Evolutionary conservation across 1,140 invertebrate species (phyloP).

Genomic region (Apocrypta bakeri): DNA sequence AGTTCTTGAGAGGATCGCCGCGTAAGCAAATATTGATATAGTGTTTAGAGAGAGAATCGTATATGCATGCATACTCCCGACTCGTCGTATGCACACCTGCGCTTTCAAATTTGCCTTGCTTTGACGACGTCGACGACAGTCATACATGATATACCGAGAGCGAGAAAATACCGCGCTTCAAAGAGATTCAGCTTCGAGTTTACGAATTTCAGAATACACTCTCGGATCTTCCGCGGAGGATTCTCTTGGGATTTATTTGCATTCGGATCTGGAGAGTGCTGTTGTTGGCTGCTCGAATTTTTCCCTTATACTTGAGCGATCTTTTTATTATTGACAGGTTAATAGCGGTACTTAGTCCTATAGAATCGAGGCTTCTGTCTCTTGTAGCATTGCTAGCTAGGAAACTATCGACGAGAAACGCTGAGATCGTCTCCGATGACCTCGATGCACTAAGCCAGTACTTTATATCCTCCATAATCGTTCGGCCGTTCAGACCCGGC

Average conservation of each 20-base stretch:
- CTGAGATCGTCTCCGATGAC: neutral
- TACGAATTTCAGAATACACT: neutral
- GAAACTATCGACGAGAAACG: neutral
- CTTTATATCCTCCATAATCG: slow-evolving; percentile 47
- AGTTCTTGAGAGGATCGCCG: slow-evolving; percentile 28
- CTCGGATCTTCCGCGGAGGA: too few species aligned
- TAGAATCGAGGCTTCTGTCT: slow-evolving; percentile 13
- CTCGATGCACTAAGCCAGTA: slow-evolving; percentile 44
- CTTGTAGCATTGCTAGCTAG: slow-evolving; percentile 26
- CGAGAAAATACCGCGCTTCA: neutral
- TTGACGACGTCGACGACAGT: slow-evolving; percentile 4
- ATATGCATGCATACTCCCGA: neutral
- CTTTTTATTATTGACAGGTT: slow-evolving; percentile 3
- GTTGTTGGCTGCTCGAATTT: too few species aligned
- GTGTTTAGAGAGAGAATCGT: slow-evolving; percentile 18
- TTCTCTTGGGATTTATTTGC: neutral
- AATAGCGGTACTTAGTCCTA: neutral
- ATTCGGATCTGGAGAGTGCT: too few species aligned
- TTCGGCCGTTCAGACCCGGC: slow-evolving; percentile 50
- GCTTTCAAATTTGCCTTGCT: slow-evolving; percentile 20
- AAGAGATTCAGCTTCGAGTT: neutral
- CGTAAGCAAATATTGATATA: slow-evolving; percentile 44
- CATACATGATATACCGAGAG: neutral
- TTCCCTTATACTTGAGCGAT: too few species aligned
- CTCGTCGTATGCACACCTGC: neutral